Conservation (phyloP, 1,140 invertebrate genomes). For the Drosophila malerkotliana region DNA sequence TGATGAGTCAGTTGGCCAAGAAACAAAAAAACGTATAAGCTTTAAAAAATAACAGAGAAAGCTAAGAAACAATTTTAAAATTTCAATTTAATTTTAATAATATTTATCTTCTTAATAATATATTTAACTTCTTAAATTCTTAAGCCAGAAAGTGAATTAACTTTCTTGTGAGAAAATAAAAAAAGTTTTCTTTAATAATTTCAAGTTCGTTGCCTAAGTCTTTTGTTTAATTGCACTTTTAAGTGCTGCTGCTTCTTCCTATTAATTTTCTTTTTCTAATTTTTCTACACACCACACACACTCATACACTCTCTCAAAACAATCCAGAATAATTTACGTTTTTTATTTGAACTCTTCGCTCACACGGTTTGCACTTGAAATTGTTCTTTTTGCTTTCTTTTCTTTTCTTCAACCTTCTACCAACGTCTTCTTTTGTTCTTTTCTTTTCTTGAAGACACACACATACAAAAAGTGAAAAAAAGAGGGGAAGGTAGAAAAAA, state of each 20-base stretch:
- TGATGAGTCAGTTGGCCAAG: slow-evolving; percentile 36
- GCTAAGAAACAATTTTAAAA: neutral
- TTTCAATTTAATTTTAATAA: slow-evolving; percentile 11
- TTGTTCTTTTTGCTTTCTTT: slow-evolving; percentile 58
- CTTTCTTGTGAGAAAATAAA: slow-evolving; percentile 10
- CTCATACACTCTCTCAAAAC: neutral
- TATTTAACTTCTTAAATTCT: slow-evolving; percentile 5
- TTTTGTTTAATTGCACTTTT: slow-evolving; percentile 59
- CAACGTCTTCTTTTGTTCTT: slow-evolving; percentile 12
- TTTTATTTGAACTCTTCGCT: slow-evolving; percentile 69
- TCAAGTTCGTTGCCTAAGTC: slow-evolving; percentile 80
- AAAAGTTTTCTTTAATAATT: neutral
- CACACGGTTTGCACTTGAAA: slow-evolving; percentile 76
- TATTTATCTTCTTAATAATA: neutral
- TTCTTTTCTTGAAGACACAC: slow-evolving; percentile 6
- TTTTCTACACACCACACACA: slow-evolving; percentile 14
- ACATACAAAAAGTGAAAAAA: slow-evolving; percentile 22
- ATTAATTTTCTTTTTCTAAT: neutral
- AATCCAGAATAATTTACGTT: slow-evolving; percentile 48
- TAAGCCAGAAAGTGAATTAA: slow-evolving; percentile 29
- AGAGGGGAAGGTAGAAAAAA: neutral
- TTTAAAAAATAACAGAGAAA: neutral
- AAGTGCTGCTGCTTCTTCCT: neutral
- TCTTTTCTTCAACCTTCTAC: slow-evolving; percentile 40
- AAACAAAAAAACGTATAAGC: slow-evolving; percentile 11